Evolutionary conservation across 2,888 invertebrate species (phyloP), one percentile per base, ranked within the genome.

Genomic region (Yponomeuta cagnagella): DNA sequence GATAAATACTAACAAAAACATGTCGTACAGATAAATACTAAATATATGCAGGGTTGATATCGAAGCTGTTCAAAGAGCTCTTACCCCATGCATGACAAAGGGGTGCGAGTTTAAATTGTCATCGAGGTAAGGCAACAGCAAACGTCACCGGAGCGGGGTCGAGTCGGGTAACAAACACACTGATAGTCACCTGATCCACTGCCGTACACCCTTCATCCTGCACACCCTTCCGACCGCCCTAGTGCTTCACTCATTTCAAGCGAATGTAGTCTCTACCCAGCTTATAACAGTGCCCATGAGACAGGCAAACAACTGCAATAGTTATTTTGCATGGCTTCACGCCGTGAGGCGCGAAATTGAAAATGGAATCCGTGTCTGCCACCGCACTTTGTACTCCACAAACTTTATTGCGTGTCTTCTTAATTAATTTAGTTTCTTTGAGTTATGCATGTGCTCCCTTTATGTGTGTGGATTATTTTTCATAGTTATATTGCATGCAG

Each of bases 351-450:
- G 72, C 75, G 76, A 76, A 78, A 77, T 77, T 78, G 77, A 77
- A 77, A 77, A 77, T 76, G 76, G 74, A 74, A 75, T 65, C 65
- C 65, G 65, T 23, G 77, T 75, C 76, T 76, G 73, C 76, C 74
- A 74, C 77, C 77, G 77, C 83, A 85, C 85, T 83, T 83, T 82
- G 76, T 79, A 78, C 75, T 76, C 75, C 76, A 78, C 77, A 79
- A 83, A 87, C 81, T 85, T 84, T 83, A 86, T 84, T 83, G 82
- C 83, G 78, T 79, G 76, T 73, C 77, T 77, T 83, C 84, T 86
- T 86, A 84, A 86, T 86, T 85, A 85, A 82, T 80, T 80, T 74
- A 72, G 80, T 80, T 78, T 78, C 83, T 83, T 81, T 82, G 79
- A 80, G 78, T 10, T 0, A 23, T 23, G 23, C 23, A 23, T 23